Evolutionary conservation across 2,888 invertebrate genomes (phyloP).

Genomic region (Macrosoma leucophasiata): DNA sequence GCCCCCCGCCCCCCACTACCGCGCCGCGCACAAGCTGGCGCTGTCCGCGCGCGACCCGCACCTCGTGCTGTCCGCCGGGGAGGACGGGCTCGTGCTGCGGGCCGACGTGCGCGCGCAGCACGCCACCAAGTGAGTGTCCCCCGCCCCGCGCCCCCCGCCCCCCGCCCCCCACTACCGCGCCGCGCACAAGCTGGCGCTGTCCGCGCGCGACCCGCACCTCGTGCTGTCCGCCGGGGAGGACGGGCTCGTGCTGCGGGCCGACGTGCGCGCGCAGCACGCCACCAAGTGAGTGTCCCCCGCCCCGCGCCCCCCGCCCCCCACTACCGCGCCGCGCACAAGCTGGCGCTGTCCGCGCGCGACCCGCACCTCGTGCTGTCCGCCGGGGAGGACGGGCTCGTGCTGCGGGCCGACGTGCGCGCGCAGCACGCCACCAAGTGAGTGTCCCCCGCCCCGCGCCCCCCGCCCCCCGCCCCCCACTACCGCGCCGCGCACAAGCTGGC

Average conservation of each 20-base stretch:
- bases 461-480: conserved; percentile 6
- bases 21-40: conserved; percentile 90
- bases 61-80: conserved; percentile 87
- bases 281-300: no score
- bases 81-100: conserved; percentile 87
- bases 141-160: conserved; percentile 5
- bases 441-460: conserved; percentile 28
- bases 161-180: conserved; percentile 40
- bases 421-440: conserved; percentile 77
- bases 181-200: conserved; percentile 86
- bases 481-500: conserved; percentile 82
- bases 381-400: conserved; percentile 90
- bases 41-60: conserved; percentile 84
- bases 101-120: conserved; percentile 86
- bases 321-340: conserved; percentile 87
- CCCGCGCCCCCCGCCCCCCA: no score
- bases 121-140: conserved; percentile 72
- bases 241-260: no score
- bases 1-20: conserved; percentile 81
- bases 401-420: conserved; percentile 87
- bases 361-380: conserved; percentile 87
- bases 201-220: no score
- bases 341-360: conserved; percentile 83
- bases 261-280: conserved; percentile 87
- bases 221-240: conserved; percentile 90